Percentiles rank a stretch among this genome's conserved stretches.
phyloP scores from a whole-genome alignment of 2,888 invertebrate species.

The Hermaeophaga mercurialis region DNA sequence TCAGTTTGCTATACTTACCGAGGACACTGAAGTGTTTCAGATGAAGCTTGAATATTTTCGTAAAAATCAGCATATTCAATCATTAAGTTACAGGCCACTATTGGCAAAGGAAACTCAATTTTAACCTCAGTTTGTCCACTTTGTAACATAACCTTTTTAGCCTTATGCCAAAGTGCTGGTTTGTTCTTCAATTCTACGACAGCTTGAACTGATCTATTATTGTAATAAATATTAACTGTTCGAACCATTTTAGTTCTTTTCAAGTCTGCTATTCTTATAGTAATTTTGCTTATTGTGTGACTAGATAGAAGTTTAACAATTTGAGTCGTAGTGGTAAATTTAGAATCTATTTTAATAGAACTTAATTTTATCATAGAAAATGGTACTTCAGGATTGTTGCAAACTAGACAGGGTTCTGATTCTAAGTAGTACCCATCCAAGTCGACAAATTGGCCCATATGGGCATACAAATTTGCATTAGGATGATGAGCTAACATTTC shows the following conservation, averaged over 20 bases:
- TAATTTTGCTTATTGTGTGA: constrained; percentile 93
- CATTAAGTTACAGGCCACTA: constrained; percentile 97
- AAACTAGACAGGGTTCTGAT: constrained; percentile 96
- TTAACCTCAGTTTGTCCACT: constrained; percentile 95
- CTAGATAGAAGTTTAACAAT: constrained; percentile 95
- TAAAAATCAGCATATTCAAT: constrained; percentile 98
- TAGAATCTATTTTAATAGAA: constrained; percentile 93
- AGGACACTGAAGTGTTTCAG: constrained; percentile 69
- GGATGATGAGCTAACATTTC: constrained; percentile 88
- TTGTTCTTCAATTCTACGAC: constrained; percentile 97
- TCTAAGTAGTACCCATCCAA: constrained; percentile 96
- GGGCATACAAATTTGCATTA: constrained; percentile 91
- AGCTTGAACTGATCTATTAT: constrained; percentile 93
- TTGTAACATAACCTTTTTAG: constrained; percentile 86
- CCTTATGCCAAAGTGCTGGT: constrained; percentile 95
- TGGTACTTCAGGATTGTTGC: constrained; percentile 96
- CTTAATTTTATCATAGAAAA: constrained; percentile 90
- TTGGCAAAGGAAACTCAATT: constrained; percentile 95
- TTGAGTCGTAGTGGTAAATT: constrained; percentile 97
- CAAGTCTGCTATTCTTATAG: constrained; percentile 90
- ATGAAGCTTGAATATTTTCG: constrained; percentile 91
- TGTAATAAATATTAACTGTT: constrained; percentile 95
- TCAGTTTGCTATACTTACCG: constrained; percentile 11
- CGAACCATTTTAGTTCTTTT: constrained; percentile 98
- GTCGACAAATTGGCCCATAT: constrained; percentile 91